Evolutionary conservation across 2,797 vertebrate genomes (phyloP), one percentile per base, ranked within the genome.

Genomic region (Oreonectes daqikongensis): DNA sequence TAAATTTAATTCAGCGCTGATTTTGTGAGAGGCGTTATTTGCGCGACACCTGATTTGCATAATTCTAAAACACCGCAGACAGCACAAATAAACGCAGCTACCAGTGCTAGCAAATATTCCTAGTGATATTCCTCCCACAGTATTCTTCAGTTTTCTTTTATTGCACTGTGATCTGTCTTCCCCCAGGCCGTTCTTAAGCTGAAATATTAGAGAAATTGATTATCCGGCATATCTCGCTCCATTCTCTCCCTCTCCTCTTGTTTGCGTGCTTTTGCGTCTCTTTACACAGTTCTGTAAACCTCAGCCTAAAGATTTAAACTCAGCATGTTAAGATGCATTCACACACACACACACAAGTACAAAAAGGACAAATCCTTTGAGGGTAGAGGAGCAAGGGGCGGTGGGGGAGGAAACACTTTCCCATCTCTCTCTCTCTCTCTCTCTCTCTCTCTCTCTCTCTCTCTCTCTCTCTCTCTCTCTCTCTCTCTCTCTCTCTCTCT

Each of bases 191-290:
- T 77, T 80, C 76, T 75, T 84, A 73, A 87, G 79, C 85, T 81
- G 74, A 84, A 83, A 82, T 88, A 87, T 82, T 82, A 84, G 74
- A 84, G 85, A 79, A 85, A 86, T 84, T 90, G 87, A 92, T 91
- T 87, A 83, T 72, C 81, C 55, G 70, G 73, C 78, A 78, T 75
- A 83, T 61, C 71, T 84, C 79, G 69, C 35, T 73, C 61, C 84
- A 82, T 80, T 82, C 72, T 78, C 81, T 81, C 75, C 32, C 44
- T 15, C 64, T 61, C 28, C 26, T 30, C 53, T 28, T 11, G 14
- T 22, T 10, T 28, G 6, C 32, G 60, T 79, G 72, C 79, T 72
- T 73, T 67, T 69, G 60, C 68, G 55, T 55, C 46, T 44, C 69
- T 84, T 82, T 79, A 78, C 82, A 79, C 79, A 83, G 69, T 69